phyloP scores from a whole-genome alignment of 2,797 vertebrate genomes.

The Hippopotamyrus pictus region DNA sequence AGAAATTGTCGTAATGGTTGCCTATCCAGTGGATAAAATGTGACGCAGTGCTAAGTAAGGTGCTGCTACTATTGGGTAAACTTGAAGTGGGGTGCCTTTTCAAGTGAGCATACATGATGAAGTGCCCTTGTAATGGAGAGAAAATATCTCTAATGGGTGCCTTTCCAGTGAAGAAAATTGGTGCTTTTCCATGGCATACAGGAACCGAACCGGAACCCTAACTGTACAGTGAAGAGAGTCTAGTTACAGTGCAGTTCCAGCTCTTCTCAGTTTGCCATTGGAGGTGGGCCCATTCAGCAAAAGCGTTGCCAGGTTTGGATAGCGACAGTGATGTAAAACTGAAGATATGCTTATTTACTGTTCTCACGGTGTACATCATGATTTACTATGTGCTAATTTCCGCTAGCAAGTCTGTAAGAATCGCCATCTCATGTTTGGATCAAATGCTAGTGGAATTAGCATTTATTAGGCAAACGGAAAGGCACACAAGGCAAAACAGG shows the following conservation, averaged over 20 bases:
- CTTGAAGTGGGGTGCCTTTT: too few relatives aligned
- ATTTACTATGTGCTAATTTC: not conserved
- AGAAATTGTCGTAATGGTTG: too few relatives aligned
- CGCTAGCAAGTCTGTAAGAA: not conserved
- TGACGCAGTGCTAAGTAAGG: too few relatives aligned
- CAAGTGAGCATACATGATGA: too few relatives aligned
- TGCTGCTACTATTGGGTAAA: too few relatives aligned
- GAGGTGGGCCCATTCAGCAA: not conserved
- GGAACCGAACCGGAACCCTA: not conserved
- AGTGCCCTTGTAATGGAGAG: too few relatives aligned
- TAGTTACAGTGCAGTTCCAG: not conserved
- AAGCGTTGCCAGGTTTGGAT: not conserved
- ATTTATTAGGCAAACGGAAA: not conserved
- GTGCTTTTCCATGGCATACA: not conserved
- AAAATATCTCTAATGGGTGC: too few relatives aligned
- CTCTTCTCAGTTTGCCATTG: not conserved
- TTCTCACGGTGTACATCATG: not conserved
- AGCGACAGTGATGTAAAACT: not conserved
- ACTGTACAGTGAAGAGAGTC: not conserved
- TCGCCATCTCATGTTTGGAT: not conserved
- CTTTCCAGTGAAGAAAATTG: not conserved
- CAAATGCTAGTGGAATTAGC: not conserved
- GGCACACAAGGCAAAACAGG: too few relatives aligned
- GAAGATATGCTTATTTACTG: not conserved
- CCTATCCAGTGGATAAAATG: too few relatives aligned